Evolutionary conservation across 2,113 vertebrate species (phyloP), one percentile per base, ranked within the genome.

Genomic region (Rhegmatorhina hoffmannsi): DNA sequence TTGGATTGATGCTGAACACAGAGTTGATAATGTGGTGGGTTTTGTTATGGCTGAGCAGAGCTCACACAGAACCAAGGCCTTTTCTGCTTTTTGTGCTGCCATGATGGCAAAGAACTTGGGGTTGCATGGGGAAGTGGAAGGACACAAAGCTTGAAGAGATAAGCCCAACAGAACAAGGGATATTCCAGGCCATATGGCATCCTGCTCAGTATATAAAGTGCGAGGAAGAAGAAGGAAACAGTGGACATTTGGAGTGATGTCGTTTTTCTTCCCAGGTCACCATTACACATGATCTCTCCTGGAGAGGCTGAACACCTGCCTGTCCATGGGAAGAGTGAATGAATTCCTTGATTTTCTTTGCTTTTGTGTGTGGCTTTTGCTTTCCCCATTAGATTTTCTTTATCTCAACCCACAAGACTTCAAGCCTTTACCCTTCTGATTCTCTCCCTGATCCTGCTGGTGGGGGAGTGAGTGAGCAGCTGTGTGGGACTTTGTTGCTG

Each of bases 41-140:
- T 44, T 59, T 74, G 7, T 66, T 38, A 14, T 20, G 52, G 33
- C 68, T 74, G 33, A 38, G 36, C 26, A 3, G 17, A 3, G 26
- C 44, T 33, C 1, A 0, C 33, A 38, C 11, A 33, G 36, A 34
- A 20, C 20, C 2, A 4, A 52, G 52, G 7, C 10, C 10, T 58
- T 50, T 58, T 44, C 3, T 59, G 9, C 1, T 59, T 67, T 59
- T 24, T 7, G 1, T 72, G 25, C 2, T 6, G 36, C 21, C 6
- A 13, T 0, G 0, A 10, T 46, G 52, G 7, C 6, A 6, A 4
- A 44, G 59, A 52, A 33, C 3, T 1, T 58, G 3, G 4, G 25
- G 17, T 3, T 6, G 5, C 2, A 5, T 15, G 21, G 50, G 34
- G 44, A 12, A 3, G 0, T 59, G 44, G 23, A 21, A 67, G 49